Evolutionary conservation across 2,113 vertebrate species (phyloP).

Genomic region (human (Homo sapiens)): GRCh38 chr18:74084001-74084500

Average conservation of each 20-base stretch:
- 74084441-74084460: background rate
- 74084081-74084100: background rate
- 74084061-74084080: background rate
- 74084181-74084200: background rate
- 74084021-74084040: background rate
- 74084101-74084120: background rate
- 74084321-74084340: background rate
- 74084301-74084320: background rate
- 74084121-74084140: background rate
- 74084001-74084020: background rate
- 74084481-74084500: background rate
- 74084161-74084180: background rate
- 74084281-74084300: background rate
- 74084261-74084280: accelerated
- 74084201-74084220: background rate
- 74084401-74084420: background rate
- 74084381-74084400: background rate
- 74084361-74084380: background rate
- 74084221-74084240: background rate
- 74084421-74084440: background rate
- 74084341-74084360: background rate
- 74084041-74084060: background rate
- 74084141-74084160: background rate
- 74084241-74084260: background rate
- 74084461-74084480: background rate